phyloP scores from a whole-genome alignment of 2,888 invertebrate species.

The Tetanocera ferruginea region DNA sequence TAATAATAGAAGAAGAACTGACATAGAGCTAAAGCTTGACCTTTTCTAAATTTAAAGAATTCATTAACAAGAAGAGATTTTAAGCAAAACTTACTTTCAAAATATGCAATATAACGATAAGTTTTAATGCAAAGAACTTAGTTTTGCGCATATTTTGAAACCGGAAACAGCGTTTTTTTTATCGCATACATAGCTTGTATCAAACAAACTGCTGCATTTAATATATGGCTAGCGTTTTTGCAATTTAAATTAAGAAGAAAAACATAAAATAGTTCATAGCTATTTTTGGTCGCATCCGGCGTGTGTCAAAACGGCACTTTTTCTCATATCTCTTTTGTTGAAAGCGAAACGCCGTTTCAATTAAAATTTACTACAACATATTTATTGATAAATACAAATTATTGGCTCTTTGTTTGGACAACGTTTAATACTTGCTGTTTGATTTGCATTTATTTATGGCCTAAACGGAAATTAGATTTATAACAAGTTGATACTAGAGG shows the following conservation, averaged over 20 bases:
- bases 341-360: background rate
- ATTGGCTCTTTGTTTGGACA: constrained; percentile 50
- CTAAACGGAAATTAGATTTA: constrained; percentile 67
- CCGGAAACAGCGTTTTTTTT: too few species aligned
- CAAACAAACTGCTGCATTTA: too few species aligned
- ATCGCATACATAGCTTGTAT: background rate
- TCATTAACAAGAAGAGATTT: too few species aligned
- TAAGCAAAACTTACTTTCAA: too few species aligned
- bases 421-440: constrained; percentile 50
- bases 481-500: constrained; percentile 44
- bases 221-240: background rate
- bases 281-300: constrained; percentile 50
- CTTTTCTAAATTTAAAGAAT: too few species aligned
- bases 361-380: too few species aligned
- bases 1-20: too few species aligned
- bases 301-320: constrained; percentile 46
- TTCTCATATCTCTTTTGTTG: background rate
- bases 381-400: background rate
- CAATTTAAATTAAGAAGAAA: background rate
- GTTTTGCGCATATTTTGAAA: too few species aligned
- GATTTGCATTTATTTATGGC: constrained; percentile 38
- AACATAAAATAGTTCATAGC: background rate
- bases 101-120: too few species aligned
- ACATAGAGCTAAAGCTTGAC: too few species aligned
- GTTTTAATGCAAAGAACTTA: too few species aligned